phyloP scores from a whole-genome alignment of 2,888 invertebrate species.

The Eupeodes latifasciatus region DNA sequence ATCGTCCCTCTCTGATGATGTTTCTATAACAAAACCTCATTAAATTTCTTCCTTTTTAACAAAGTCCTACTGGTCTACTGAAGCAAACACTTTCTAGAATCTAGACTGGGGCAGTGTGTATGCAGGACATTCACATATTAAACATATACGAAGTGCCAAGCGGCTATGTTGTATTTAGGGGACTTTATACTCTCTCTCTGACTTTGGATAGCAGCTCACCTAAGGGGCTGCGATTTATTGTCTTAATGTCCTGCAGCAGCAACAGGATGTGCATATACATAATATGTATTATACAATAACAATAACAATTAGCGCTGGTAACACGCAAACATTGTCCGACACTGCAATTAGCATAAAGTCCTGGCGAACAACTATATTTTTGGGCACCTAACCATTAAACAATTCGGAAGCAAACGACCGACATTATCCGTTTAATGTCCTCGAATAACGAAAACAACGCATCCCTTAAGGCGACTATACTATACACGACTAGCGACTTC shows the following conservation, averaged over 20 bases:
- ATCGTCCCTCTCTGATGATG: not conserved
- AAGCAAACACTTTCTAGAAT: not conserved
- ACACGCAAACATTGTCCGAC: constrained; percentile 64
- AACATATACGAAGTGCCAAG: not conserved
- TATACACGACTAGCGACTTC: not conserved
- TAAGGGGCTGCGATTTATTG: constrained; percentile 65
- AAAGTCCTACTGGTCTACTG: constrained; percentile 16
- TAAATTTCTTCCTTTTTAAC: constrained; percentile 38
- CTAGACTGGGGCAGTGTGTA: constrained; percentile 42
- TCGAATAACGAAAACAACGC: constrained; percentile 50
- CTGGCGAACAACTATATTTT: constrained; percentile 52
- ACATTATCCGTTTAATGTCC: constrained; percentile 54
- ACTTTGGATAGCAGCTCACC: constrained; percentile 1
- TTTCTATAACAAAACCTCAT: constrained; percentile 28
- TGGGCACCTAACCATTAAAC: constrained; percentile 31
- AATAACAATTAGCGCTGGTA: constrained; percentile 71
- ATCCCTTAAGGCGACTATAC: constrained; percentile 42
- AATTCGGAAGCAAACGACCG: constrained; percentile 18
- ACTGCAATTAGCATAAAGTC: constrained; percentile 69
- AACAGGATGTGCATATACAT: constrained; percentile 64
- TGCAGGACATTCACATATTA: constrained; percentile 8
- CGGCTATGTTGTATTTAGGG: not conserved
- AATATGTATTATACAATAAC: constrained; percentile 53
- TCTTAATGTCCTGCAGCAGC: constrained; percentile 66
- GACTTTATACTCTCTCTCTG: not conserved